Evolutionary conservation across 2,113 vertebrate species (phyloP), one percentile per base, ranked within the genome.

Genomic region (Phainopepla nitens): DNA sequence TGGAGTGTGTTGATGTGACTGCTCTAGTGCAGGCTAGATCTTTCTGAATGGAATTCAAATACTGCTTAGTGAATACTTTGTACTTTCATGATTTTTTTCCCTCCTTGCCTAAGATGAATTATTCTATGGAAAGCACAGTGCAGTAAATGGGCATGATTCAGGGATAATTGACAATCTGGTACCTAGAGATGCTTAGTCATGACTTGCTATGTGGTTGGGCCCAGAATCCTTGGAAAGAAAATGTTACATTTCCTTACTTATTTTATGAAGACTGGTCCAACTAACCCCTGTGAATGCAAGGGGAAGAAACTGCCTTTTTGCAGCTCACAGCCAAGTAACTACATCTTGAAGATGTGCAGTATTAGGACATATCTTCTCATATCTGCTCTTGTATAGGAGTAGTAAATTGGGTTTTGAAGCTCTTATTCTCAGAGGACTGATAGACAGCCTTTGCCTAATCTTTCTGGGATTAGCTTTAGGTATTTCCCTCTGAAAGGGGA

Each of bases 111-210:
- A 13, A 51, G 44, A 61, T 83, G 39, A 90, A 35, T 83, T 88
- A 58, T 70, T 83, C 39, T 1, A 33, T 75, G 50, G 42, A 50
- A 85, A 77, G 58, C 75, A 54, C 54, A 81, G 47, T 82, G 75
- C 70, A 85, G 8, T 90, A 49, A 69, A 1, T 86, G 76, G 73
- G 50, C 64, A 86, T 89, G 76, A 92, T 94, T 86, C 88, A 90
- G 89, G 86, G 33, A 58, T 88, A 93, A 73, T n/a, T 77, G 72
- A 92, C 56, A 78, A 7, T 62, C 88, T 82, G 50, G 66, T 90
- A 91, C 71, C 66, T 92, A 35, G 58, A 90, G 89, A 51, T 94
- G 95, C 95, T 97, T 94, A 93, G 90, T 97, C 94, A 95, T 93
- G 88, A 83, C 56, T 92, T 92, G 56, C 19, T 93, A 3, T 66